Evolutionary conservation across 2,888 invertebrate species (phyloP).

Genomic region (Mesopsocus fuscifrons): DNA sequence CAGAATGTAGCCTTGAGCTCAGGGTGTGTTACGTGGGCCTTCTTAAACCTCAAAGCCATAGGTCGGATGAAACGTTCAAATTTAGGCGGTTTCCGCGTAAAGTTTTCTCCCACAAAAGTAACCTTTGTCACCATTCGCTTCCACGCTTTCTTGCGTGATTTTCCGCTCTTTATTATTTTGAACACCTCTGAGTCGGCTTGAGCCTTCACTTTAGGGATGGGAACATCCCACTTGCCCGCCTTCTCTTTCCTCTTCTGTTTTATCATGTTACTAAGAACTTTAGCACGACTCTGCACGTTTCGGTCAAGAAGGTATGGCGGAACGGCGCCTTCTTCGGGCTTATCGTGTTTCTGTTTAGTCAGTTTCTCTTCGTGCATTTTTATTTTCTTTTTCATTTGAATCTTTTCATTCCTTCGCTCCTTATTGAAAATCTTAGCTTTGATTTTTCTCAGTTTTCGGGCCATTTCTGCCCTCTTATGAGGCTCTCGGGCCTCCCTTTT

Average conservation of each 20-base stretch:
- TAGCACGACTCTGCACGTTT: constrained; percentile 83
- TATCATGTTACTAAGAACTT: constrained; percentile 95
- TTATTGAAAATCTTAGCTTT: constrained; percentile 97
- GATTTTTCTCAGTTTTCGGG: constrained; percentile 79
- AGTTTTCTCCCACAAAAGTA: constrained; percentile 92
- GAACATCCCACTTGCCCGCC: constrained; percentile 99
- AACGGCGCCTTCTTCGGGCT: constrained; percentile 75
- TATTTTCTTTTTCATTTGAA: constrained; percentile 97
- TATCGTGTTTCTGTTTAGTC: constrained; percentile 61
- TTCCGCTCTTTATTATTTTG: constrained; percentile 78
- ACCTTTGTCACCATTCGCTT: constrained; percentile 99
- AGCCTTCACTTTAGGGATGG: constrained; percentile 93
- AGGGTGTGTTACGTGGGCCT: constrained; percentile 98
- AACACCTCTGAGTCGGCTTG: constrained; percentile 96
- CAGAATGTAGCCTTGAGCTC: constrained; percentile 96
- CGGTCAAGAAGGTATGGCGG: constrained; percentile 96
- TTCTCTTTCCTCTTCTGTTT: constrained; percentile 99
- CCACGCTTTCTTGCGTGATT: constrained; percentile 90
- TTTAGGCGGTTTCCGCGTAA: constrained; percentile 97
- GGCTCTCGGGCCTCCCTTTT: constrained; percentile 91
- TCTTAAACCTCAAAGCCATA: constrained; percentile 90
- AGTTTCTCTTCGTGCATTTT: constrained; percentile 91
- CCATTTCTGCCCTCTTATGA: constrained; percentile 77
- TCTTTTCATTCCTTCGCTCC: constrained; percentile 91
- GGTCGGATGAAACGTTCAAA: constrained; percentile 97